Percentiles rank a stretch among this genome's conserved stretches.
These are phyloP conservation scores for Deladenus siricidicola DNA, from an alignment of 2,888 invertebrate species.

Conservation along the genomic window DNA sequence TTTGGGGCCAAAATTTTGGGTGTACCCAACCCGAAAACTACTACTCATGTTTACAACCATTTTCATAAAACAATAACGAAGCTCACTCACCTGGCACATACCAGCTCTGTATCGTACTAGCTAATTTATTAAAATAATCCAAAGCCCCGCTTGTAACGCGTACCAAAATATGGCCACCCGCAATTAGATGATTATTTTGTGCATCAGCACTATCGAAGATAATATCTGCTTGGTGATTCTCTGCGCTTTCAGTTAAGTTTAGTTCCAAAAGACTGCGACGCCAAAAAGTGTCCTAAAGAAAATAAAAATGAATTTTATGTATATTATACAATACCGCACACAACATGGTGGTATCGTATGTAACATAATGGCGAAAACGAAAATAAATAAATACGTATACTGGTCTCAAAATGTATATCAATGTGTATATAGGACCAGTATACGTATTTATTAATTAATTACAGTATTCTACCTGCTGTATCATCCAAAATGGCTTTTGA, in stretches of 20 bases:
- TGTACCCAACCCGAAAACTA: no score
- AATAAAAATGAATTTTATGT: not conserved
- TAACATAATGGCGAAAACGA: no score
- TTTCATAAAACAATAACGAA: not conserved
- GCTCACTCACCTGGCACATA: conserved; percentile 35
- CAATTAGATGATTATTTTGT: conserved; percentile 35
- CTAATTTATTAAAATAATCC: conserved; percentile 36
- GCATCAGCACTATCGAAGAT: conserved; percentile 46
- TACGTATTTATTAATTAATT: no score
- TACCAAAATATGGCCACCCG: conserved; percentile 47
- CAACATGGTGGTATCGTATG: no score
- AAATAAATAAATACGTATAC: no score
- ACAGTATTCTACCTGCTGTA: conserved; percentile 42
- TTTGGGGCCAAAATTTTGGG: no score
- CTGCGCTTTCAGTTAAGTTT: conserved; percentile 7
- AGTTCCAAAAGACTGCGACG: conserved; percentile 30
- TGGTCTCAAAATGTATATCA: no score
- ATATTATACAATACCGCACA: not conserved
- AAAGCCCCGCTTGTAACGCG: conserved; percentile 29
- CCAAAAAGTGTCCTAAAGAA: conserved; percentile 48
- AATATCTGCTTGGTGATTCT: conserved; percentile 25
- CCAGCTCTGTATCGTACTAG: conserved; percentile 39
- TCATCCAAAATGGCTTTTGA: conserved; percentile 45
- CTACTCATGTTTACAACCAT: not conserved
- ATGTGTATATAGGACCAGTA: no score